Evolutionary conservation across 2,113 vertebrate genomes (phyloP).

Genomic region (Carassius carassius): DNA sequence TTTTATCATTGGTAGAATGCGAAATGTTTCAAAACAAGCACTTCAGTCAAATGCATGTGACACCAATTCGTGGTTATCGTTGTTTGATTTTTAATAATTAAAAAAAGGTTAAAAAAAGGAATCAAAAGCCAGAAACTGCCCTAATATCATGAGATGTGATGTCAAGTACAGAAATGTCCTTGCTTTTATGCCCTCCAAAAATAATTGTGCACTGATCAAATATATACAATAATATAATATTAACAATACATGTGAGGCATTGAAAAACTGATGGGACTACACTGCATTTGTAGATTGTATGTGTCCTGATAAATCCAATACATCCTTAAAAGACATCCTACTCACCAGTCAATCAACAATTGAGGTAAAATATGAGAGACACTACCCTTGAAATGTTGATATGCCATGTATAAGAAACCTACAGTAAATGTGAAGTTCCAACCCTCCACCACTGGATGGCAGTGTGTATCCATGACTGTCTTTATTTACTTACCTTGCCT

Average conservation of each 20-base stretch:
- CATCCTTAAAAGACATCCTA: not conserved
- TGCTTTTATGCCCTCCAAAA: not conserved
- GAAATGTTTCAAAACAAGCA: too few species aligned
- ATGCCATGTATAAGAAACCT: not conserved
- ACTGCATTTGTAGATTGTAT: not conserved
- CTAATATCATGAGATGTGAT: not conserved
- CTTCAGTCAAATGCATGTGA: not conserved
- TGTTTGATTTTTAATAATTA: not conserved
- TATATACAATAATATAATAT: not conserved
- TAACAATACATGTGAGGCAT: not conserved
- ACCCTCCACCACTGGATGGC: slow-evolving; percentile 71
- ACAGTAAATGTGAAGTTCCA: not conserved
- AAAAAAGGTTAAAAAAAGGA: not conserved
- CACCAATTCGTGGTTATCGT: not conserved
- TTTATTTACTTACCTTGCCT: not conserved
- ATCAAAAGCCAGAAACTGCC: not conserved
- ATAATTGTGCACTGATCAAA: not conserved
- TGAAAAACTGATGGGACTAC: not conserved
- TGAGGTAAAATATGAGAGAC: not conserved
- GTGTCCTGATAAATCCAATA: not conserved
- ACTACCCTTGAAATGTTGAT: not conserved
- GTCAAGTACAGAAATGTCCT: not conserved
- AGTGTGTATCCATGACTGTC: slow-evolving; percentile 68
- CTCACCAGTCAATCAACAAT: not conserved
- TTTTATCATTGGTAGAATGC: too few species aligned